A percentile compares a stretch with the other conserved stretches of the same genome.
Evolutionary conservation across 1,140 invertebrate species (phyloP).

Genomic region (Lordiphosa stackelbergi): DNA sequence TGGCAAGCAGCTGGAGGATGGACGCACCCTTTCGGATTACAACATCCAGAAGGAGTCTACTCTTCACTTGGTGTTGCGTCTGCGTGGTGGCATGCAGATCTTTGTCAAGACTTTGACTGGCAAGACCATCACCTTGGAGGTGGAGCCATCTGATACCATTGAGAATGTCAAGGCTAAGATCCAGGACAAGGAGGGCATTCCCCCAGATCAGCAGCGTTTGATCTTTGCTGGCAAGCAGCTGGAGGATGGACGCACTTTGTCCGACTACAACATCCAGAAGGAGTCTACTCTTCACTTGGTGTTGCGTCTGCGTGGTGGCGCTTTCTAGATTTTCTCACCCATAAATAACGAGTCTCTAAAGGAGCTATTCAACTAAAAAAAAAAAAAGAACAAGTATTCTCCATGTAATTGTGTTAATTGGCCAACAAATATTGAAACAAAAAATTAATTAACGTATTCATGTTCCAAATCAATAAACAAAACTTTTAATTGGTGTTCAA

Average conservation of each 20-base stretch:
- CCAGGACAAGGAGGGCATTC: slow-evolving; percentile 90
- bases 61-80: slow-evolving; percentile 88
- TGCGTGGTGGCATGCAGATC: slow-evolving; percentile 89
- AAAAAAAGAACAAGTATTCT: slow-evolving; percentile 5
- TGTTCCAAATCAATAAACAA: slow-evolving; percentile 3
- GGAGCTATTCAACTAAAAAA: background rate
- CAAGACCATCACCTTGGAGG: slow-evolving; percentile 87
- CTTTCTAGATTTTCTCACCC: slow-evolving; percentile 41
- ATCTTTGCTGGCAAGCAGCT: slow-evolving; percentile 87
- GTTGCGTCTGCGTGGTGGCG: slow-evolving; percentile 80
- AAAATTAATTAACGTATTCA: background rate
- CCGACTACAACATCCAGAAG: slow-evolving; percentile 87
- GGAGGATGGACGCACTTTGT: slow-evolving; percentile 82
- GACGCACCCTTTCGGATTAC: slow-evolving; percentile 86
- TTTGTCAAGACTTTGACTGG: slow-evolving; percentile 87
- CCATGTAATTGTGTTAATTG: slow-evolving; percentile 9
- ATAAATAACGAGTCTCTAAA: slow-evolving; percentile 10
- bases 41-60: slow-evolving; percentile 94
- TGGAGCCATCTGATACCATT: slow-evolving; percentile 86
- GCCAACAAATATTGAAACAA: background rate
- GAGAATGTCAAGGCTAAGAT: slow-evolving; percentile 89
- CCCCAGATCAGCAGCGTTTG: slow-evolving; percentile 87
- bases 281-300: slow-evolving; percentile 89
- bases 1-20: slow-evolving; percentile 84
- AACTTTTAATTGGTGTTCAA: slow-evolving; percentile 6